A percentile compares a stretch with the other conserved stretches of the same genome.
Conservation (phyloP, 2,888 invertebrate species). For the Luperina testacea region DNA sequence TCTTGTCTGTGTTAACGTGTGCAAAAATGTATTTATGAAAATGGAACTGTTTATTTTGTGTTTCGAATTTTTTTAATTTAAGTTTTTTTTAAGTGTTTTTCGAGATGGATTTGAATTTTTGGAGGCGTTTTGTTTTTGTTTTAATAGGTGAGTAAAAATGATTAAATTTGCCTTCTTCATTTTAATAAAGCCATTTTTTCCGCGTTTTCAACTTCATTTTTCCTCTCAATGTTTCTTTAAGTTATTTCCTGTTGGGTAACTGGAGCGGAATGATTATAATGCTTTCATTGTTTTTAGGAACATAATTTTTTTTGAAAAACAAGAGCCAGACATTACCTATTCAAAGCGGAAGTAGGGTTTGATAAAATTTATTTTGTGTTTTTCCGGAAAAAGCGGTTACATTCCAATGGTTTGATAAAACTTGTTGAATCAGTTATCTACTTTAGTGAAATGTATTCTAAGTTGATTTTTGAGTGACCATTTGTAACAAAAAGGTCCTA, state of each 20-base stretch:
- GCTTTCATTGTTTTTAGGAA: constrained; percentile 15
- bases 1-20: constrained; percentile 35
- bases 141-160: constrained; percentile 70
- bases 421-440: background rate
- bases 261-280: constrained; percentile 19
- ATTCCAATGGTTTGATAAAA: background rate
- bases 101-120: constrained; percentile 74
- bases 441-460: background rate
- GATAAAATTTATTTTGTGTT: background rate
- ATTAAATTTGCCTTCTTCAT: background rate
- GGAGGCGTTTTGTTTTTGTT: constrained; percentile 64
- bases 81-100: constrained; percentile 33
- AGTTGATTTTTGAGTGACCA: background rate
- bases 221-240: constrained; percentile 20
- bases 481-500: background rate
- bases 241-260: constrained; percentile 20
- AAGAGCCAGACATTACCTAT: background rate
- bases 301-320: constrained; percentile 9
- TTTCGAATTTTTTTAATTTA: constrained; percentile 28
- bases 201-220: constrained; percentile 7
- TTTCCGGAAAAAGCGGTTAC: background rate
- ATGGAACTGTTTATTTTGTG: constrained; percentile 36
- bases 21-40: constrained; percentile 23
- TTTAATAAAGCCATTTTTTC: background rate
- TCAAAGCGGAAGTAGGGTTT: background rate